These are phyloP conservation scores for Rhinogobius similis DNA, from an alignment of 2,113 vertebrate genomes.

Conservation along the genomic window DNA sequence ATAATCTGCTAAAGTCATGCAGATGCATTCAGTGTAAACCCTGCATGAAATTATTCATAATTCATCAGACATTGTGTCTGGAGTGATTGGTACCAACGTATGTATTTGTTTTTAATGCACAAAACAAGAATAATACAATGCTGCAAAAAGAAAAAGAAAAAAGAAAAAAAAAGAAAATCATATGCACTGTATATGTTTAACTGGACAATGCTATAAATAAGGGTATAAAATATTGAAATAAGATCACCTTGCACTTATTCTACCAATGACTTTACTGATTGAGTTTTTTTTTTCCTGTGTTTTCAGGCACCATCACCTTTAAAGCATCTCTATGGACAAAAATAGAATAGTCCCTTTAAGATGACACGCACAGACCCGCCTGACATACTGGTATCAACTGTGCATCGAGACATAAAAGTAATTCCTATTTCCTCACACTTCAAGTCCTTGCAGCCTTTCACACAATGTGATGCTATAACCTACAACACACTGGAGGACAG, in stretches of 20 bases:
- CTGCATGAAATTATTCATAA: conserved; percentile 2
- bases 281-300: conserved; percentile 34
- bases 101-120: background rate
- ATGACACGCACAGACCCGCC: conserved; percentile 99
- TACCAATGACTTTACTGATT: background rate
- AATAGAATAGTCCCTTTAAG: conserved; percentile 85
- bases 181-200: background rate
- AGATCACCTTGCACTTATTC: background rate
- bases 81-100: background rate
- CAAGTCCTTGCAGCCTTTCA: conserved; percentile 72
- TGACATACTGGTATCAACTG: conserved; percentile 91
- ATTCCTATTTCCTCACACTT: conserved; percentile 77
- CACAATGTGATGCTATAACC: conserved; percentile 86
- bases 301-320: conserved; percentile 71
- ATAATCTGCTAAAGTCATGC: conserved; percentile 17
- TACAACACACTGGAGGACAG: conserved; percentile 77
- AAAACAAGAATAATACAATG: background rate
- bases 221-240: background rate
- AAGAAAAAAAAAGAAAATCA: no score
- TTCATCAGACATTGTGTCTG: background rate
- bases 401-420: conserved; percentile 91
- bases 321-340: conserved; percentile 83
- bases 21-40: conserved; percentile 10
- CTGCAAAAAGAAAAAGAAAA: background rate
- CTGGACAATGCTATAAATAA: background rate